Evolutionary conservation across 2,888 invertebrate species (phyloP).

Genomic region (Lampropteryx suffumata): DNA sequence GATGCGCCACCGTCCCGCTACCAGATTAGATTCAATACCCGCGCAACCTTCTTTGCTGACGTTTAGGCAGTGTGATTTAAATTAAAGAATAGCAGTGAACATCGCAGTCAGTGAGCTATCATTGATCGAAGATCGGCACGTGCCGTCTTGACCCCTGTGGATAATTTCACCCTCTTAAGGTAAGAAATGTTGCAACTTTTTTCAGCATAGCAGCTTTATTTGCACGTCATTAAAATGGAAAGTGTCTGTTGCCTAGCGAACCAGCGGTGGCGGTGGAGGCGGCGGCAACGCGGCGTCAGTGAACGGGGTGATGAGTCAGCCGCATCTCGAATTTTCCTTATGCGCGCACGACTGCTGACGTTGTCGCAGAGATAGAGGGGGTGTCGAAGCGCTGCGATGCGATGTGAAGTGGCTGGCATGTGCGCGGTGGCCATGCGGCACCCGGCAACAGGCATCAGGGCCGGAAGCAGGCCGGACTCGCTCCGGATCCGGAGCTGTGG

Average conservation of each 20-base stretch:
- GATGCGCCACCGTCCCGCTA: slow-evolving; percentile 26
- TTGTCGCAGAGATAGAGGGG: slow-evolving; percentile 54
- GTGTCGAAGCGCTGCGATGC: slow-evolving; percentile 48
- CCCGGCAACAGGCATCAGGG: slow-evolving; percentile 40
- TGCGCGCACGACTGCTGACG: slow-evolving; percentile 62
- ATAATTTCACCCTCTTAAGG: slow-evolving; percentile 55
- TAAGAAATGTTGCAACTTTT: slow-evolving; percentile 43
- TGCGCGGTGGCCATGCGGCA: slow-evolving; percentile 35
- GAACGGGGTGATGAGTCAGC: slow-evolving; percentile 69
- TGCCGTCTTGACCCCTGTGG: slow-evolving; percentile 47
- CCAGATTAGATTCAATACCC: slow-evolving; percentile 9
- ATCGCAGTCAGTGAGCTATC: slow-evolving; percentile 71
- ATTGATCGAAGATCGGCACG: slow-evolving; percentile 50
- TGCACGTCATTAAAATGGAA: slow-evolving; percentile 41
- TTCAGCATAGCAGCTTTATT: slow-evolving; percentile 31
- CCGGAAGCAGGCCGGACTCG: slow-evolving; percentile 22
- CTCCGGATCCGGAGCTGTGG: slow-evolving; percentile 35
- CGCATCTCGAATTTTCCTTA: slow-evolving; percentile 79
- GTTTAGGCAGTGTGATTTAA: slow-evolving; percentile 70
- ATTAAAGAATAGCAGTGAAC: slow-evolving; percentile 71
- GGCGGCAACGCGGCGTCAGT: slow-evolving; percentile 44
- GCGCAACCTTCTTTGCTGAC: slow-evolving; percentile 52
- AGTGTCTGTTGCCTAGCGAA: slow-evolving; percentile 46
- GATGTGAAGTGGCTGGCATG: slow-evolving; percentile 32
- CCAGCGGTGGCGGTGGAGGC: slow-evolving; percentile 26